These are phyloP conservation scores for Drosophila kurseongensis DNA, from an alignment of 1,140 invertebrate species.

Conservation along the genomic window DNA sequence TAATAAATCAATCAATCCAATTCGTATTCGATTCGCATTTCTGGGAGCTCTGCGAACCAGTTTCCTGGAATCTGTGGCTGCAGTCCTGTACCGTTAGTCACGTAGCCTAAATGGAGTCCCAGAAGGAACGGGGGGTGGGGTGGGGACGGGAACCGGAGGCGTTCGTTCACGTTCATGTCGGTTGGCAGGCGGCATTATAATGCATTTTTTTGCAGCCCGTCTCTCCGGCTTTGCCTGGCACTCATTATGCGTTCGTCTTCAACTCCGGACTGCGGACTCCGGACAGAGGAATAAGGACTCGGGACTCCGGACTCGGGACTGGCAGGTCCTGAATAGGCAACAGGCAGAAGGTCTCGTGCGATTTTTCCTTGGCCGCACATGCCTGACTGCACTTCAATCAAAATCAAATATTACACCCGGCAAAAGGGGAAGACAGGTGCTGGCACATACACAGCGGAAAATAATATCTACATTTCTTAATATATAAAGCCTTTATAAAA, in stretches of 20 bases:
- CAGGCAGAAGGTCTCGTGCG: constrained; percentile 68
- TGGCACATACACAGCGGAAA: not conserved
- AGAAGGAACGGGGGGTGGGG: not conserved
- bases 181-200: constrained; percentile 54
- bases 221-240: constrained; percentile 35
- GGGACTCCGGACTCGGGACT: constrained; percentile 10
- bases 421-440: not conserved
- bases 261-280: not conserved
- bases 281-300: not conserved
- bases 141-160: not conserved
- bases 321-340: constrained; percentile 59
- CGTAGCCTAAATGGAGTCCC: constrained; percentile 33
- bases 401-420: constrained; percentile 76
- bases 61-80: not conserved
- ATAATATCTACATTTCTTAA: too few relatives aligned
- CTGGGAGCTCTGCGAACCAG: not conserved
- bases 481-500: too few relatives aligned
- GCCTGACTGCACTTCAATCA: constrained; percentile 78
- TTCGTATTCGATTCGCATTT: not conserved
- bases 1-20: not conserved
- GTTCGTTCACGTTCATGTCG: constrained; percentile 42
- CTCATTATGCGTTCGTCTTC: constrained; percentile 55
- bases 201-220: constrained; percentile 39
- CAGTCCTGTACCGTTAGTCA: constrained; percentile 25
- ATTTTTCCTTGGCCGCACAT: constrained; percentile 63